Percentiles rank a stretch among this genome's conserved stretches.
These are phyloP conservation scores for Heteropelma amictum DNA, from an alignment of 2,888 invertebrate genomes.

Conservation along the genomic window DNA sequence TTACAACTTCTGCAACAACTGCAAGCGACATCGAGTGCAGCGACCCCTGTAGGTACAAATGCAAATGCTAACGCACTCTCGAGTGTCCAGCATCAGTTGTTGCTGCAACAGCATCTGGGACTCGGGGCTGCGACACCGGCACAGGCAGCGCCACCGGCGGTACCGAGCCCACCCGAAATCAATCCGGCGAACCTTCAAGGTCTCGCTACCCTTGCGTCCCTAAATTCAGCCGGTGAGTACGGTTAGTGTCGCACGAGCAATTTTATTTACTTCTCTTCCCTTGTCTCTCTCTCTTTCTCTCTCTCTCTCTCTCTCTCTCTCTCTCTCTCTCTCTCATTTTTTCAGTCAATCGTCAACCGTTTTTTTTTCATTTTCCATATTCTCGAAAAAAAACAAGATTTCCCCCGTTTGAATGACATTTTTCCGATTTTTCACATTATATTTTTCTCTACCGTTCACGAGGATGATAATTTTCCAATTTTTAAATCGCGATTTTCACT, in stretches of 20 bases:
- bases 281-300: background rate
- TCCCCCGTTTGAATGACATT: no score
- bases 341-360: no score
- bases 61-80: conserved; percentile 77
- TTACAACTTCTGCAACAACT: conserved; percentile 79
- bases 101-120: conserved; percentile 78
- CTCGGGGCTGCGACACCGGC: conserved; percentile 80
- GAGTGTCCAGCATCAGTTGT: conserved; percentile 75
- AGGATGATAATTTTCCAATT: no score
- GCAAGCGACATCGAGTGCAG: conserved; percentile 78
- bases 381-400: no score
- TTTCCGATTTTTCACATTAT: no score
- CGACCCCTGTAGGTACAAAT: conserved; percentile 72
- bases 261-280: conserved; percentile 33
- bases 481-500: no score
- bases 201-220: conserved; percentile 82
- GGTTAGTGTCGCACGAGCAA: conserved; percentile 66
- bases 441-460: no score
- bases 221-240: conserved; percentile 76
- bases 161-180: conserved; percentile 77
- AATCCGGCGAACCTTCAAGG: conserved; percentile 81
- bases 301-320: background rate
- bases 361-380: no score
- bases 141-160: conserved; percentile 74
- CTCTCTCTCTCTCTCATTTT: background rate